Conservation (phyloP, 2,113 vertebrate species). For the Tragelaphus imberbis region DNA sequence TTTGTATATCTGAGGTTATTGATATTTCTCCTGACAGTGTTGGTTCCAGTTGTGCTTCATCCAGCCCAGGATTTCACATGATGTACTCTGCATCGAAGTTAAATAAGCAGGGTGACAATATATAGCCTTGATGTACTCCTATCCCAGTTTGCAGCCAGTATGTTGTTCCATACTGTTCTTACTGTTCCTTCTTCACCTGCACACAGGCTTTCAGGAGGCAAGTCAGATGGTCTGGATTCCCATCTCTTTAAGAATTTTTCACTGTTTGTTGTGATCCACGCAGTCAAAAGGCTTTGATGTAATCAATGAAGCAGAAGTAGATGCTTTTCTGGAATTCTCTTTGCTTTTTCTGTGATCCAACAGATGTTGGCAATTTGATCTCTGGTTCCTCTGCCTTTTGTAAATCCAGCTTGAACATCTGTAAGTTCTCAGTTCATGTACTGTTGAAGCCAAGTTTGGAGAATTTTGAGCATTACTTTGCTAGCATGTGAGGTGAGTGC, state of each 20-base stretch:
- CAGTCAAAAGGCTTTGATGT: neutral
- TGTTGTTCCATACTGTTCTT: neutral
- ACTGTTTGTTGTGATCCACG: neutral
- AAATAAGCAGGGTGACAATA: neutral
- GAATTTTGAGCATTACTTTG: neutral
- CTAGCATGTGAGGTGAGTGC: neutral
- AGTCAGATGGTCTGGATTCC: neutral
- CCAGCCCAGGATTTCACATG: neutral
- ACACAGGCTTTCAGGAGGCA: neutral
- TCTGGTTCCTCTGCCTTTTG: neutral
- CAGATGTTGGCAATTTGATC: neutral
- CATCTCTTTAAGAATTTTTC: neutral
- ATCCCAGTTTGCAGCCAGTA: neutral
- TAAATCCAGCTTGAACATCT: neutral
- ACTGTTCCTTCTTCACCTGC: neutral
- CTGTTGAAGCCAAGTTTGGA: neutral
- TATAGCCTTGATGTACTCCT: neutral
- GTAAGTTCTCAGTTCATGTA: neutral
- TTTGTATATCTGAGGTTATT: neutral
- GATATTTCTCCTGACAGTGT: neutral
- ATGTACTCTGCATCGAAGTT: neutral
- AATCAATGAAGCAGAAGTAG: neutral
- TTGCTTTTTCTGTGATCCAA: neutral
- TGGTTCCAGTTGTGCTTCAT: neutral
- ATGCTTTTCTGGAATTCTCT: neutral